A percentile compares a stretch with the other conserved stretches of the same genome.
These are phyloP conservation scores for Mystacornis crossleyi DNA, from an alignment of 2,113 vertebrate genomes.

Conservation along the genomic window DNA sequence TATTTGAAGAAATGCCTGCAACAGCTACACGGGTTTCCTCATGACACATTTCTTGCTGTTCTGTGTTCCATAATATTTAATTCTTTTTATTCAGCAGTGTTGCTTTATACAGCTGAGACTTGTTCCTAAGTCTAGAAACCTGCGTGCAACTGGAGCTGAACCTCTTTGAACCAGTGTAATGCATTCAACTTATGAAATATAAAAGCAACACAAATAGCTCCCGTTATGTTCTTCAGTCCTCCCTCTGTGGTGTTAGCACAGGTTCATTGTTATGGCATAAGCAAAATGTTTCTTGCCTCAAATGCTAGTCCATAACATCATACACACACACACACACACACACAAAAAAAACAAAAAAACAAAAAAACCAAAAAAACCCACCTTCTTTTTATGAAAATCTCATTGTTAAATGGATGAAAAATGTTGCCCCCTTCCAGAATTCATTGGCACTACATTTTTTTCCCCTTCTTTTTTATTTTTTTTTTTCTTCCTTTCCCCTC, in stretches of 20 bases:
- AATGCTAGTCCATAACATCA: neutral
- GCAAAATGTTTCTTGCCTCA: constrained; percentile 4
- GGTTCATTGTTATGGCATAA: neutral
- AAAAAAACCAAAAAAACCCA: neutral
- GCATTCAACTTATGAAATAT: neutral
- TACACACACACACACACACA: no score
- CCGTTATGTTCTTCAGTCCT: neutral
- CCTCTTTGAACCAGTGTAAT: neutral
- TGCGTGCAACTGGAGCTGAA: neutral
- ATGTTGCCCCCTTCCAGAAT: constrained; percentile 64
- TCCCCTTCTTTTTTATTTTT: fast-evolving
- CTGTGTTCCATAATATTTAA: neutral
- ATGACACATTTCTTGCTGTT: neutral
- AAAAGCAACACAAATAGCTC: constrained; percentile 4
- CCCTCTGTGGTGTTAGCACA: neutral
- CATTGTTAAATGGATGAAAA: constrained; percentile 56
- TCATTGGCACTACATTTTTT: constrained; percentile 49
- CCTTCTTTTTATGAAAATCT: constrained; percentile 48
- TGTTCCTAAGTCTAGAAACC: neutral
- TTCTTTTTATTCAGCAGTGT: neutral
- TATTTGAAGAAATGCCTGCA: constrained; percentile 26
- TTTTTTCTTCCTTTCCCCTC: fast-evolving
- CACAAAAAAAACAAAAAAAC: no score
- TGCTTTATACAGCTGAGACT: neutral
- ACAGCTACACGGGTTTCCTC: neutral